phyloP scores from a whole-genome alignment of 2,113 vertebrate species.

The Mesoclemmys tuberculata region DNA sequence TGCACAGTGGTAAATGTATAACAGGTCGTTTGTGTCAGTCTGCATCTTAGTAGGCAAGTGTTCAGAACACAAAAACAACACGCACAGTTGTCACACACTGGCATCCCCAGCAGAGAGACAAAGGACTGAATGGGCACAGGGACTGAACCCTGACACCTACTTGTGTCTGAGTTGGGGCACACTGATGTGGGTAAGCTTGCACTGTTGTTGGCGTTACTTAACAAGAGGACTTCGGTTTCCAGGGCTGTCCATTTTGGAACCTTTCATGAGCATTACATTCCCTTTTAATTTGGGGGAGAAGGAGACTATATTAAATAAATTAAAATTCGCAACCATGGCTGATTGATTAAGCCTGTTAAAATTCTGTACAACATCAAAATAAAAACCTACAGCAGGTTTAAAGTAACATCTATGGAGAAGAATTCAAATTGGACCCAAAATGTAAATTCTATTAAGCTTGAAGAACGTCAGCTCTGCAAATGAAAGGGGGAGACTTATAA shows the following conservation, averaged over 20 bases:
- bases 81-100: not conserved
- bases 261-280: not conserved
- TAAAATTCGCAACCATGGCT: not conserved
- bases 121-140: not conserved
- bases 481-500: not conserved
- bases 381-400: not conserved
- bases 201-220: not conserved
- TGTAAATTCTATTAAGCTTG: not conserved
- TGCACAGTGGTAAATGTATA: not conserved
- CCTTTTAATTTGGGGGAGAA: constrained; percentile 42
- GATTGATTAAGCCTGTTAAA: constrained; percentile 44
- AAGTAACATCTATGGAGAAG: not conserved
- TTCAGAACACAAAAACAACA: not conserved
- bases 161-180: not conserved
- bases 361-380: constrained; percentile 23
- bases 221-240: not conserved
- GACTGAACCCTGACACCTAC: not conserved
- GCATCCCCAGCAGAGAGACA: not conserved
- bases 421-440: not conserved
- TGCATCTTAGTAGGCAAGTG: not conserved
- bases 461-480: constrained; percentile 18
- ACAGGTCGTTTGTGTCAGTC: not conserved
- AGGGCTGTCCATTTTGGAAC: constrained; percentile 34
- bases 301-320: not conserved
- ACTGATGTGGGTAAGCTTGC: not conserved